Evolutionary conservation across 2,113 vertebrate genomes (phyloP).

Genomic region (Galemys pyrenaicus): DNA sequence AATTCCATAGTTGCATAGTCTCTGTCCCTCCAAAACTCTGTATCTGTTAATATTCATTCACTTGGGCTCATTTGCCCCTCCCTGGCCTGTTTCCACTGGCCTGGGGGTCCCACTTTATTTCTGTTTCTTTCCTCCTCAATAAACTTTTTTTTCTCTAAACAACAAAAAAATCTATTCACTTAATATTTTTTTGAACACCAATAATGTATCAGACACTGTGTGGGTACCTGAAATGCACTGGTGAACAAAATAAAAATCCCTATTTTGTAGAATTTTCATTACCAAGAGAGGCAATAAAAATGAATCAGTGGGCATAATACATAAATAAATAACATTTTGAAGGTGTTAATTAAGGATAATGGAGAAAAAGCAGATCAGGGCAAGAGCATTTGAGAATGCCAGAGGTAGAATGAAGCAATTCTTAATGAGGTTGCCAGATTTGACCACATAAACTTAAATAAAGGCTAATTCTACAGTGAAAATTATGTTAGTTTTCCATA

Average conservation of each 20-base stretch:
- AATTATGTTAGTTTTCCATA: neutral
- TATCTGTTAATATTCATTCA: neutral
- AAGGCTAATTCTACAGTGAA: neutral
- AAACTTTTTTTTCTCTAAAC: too few species aligned
- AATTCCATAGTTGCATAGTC: neutral
- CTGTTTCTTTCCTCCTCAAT: too few species aligned
- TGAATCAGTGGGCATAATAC: neutral
- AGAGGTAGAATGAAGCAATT: neutral
- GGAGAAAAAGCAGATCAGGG: neutral
- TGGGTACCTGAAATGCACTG: neutral
- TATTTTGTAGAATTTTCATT: neutral
- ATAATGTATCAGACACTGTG: neutral
- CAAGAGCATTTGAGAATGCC: neutral
- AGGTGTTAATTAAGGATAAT: neutral
- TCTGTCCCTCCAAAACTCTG: neutral
- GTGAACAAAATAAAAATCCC: neutral
- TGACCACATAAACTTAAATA: constrained; percentile 23
- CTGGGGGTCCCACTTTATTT: too few species aligned
- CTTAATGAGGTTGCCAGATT: neutral
- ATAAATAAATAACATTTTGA: neutral
- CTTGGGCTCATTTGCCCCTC: too few species aligned
- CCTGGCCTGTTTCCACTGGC: too few species aligned
- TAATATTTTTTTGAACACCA: neutral
- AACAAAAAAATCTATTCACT: too few species aligned
- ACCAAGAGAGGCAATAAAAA: neutral